Evolutionary conservation across 2,888 invertebrate genomes (phyloP).

Genomic region (Neoascia interrupta): DNA sequence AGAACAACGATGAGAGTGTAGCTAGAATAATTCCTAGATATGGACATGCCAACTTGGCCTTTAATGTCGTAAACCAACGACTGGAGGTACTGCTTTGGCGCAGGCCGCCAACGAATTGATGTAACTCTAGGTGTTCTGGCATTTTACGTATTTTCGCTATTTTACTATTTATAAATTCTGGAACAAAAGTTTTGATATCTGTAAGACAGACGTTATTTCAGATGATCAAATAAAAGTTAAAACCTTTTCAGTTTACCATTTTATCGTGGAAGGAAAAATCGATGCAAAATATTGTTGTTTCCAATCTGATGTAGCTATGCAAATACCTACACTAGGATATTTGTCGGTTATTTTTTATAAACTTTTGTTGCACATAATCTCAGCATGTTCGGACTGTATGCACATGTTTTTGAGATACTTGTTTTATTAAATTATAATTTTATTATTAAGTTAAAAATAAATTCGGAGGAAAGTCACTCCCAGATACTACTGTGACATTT

Average conservation of each 20-base stretch:
- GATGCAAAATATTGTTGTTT: constrained; percentile 40
- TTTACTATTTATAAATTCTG: neutral
- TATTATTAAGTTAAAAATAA: neutral
- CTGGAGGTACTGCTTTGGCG: constrained; percentile 74
- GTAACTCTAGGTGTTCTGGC: constrained; percentile 89
- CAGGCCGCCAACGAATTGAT: constrained; percentile 86
- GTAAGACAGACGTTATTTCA: neutral
- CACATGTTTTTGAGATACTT: neutral
- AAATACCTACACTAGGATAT: neutral
- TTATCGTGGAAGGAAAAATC: constrained; percentile 52
- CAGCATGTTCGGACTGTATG: constrained; percentile 10
- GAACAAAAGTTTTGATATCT: constrained; percentile 17
- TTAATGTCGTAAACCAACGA: constrained; percentile 75
- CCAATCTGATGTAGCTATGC: neutral
- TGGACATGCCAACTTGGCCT: constrained; percentile 82
- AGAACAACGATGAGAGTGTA: constrained; percentile 92
- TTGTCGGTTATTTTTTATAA: neutral
- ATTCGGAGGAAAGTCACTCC: constrained; percentile 37
- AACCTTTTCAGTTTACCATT: constrained; percentile 38
- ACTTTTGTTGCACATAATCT: neutral
- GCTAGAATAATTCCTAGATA: constrained; percentile 91
- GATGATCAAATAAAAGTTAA: neutral
- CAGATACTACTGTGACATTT: constrained; percentile 31
- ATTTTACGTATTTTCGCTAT: constrained; percentile 77
- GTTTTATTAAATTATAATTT: neutral